Percentiles rank a stretch among this genome's conserved stretches.
Conservation (phyloP, 2,888 invertebrate genomes). For the Slavum lentiscoides region DNA sequence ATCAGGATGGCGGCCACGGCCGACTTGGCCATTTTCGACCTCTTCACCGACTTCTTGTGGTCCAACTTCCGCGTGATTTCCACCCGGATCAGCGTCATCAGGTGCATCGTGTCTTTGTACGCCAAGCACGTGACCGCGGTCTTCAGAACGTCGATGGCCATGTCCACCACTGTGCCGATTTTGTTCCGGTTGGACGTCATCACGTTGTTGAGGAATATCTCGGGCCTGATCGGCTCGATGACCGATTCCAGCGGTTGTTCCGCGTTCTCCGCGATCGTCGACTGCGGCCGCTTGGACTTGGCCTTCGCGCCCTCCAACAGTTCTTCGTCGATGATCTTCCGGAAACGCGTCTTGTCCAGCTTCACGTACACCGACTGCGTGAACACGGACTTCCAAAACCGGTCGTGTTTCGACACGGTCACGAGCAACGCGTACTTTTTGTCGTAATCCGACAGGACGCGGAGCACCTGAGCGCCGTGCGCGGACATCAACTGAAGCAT, state of each 20-base stretch:
- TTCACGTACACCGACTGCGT: neutral
- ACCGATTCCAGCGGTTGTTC: neutral
- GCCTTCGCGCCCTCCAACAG: neutral
- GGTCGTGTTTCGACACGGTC: neutral
- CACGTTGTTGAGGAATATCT: neutral
- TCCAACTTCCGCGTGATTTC: neutral
- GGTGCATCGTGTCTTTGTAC: slow-evolving; percentile 11
- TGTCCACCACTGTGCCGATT: neutral
- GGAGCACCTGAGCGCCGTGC: too few species aligned
- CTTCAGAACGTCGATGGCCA: neutral
- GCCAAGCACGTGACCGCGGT: neutral
- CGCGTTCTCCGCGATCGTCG: too few species aligned
- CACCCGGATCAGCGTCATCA: neutral
- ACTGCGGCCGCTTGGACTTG: too few species aligned
- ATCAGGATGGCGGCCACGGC: neutral
- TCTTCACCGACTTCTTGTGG: neutral
- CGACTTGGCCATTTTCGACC: neutral
- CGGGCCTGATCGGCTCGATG: neutral
- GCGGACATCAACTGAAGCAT: too few species aligned
- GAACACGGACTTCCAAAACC: neutral
- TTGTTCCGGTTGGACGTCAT: neutral
- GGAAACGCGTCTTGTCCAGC: neutral
- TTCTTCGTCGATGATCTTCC: neutral
- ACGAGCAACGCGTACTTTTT: neutral
- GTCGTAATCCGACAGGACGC: neutral